Conservation (phyloP, 2,113 vertebrate species). For the Tupaia tana region DNA sequence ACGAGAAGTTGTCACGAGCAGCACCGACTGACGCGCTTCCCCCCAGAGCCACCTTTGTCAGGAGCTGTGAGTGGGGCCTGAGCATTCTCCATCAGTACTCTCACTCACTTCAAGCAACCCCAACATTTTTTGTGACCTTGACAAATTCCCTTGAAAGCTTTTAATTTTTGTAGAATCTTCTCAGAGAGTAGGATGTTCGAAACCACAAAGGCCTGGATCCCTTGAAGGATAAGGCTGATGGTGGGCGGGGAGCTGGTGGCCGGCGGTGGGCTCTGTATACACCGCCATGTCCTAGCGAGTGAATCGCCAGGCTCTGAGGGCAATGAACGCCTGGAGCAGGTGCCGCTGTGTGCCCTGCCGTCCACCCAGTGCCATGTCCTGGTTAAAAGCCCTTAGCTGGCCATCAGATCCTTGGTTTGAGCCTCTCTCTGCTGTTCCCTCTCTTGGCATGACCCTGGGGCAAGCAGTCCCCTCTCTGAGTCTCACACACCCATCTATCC, state of each 20-base stretch:
- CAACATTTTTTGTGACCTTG: not conserved
- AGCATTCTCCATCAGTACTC: not conserved
- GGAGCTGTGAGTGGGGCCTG: not conserved
- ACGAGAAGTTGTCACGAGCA: not conserved
- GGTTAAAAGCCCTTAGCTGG: no score
- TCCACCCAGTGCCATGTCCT: rapidly evolving
- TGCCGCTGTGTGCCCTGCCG: not conserved
- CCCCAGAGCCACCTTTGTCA: not conserved
- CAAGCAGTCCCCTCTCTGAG: rapidly evolving
- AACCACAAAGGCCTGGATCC: not conserved
- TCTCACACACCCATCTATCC: rapidly evolving
- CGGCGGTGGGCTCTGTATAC: not conserved
- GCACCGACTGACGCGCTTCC: not conserved
- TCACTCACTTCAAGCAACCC: not conserved
- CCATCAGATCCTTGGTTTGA: rapidly evolving
- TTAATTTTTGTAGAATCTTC: rapidly evolving
- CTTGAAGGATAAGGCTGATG: not conserved
- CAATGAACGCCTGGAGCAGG: rapidly evolving
- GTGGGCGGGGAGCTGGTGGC: not conserved
- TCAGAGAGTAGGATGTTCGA: no score
- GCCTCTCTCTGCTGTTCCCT: no score
- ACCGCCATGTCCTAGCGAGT: rapidly evolving
- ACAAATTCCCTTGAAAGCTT: not conserved
- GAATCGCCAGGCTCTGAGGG: not conserved
- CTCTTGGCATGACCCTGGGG: rapidly evolving